Evolutionary conservation across 2,113 vertebrate species (phyloP), one percentile per base, ranked within the genome.

Genomic region (Paradisaea rubra): DNA sequence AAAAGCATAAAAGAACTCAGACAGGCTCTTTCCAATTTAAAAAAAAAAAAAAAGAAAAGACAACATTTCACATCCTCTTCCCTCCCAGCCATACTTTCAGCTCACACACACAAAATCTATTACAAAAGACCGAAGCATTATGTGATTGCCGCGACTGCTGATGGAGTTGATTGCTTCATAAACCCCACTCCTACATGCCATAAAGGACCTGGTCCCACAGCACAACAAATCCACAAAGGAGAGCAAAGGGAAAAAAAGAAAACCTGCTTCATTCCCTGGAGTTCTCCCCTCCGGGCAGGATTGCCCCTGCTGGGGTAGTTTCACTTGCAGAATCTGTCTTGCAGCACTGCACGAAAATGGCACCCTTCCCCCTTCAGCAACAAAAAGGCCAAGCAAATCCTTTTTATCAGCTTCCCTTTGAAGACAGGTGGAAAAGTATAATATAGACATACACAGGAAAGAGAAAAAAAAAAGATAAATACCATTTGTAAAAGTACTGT

Each of bases 341-440:
- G 28, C 20, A 80, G 49, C 47, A 61, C 37, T 3, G 2, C 61
- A 69, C 71, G 61, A 78, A 87, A 94, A 87, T 37, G 20, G 13
- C n/a, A 89, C 57, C 81, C 85, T 91, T 91, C 86, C 90, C 86
- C 56, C 64, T 60, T 39, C 25, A 56, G 54, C 73, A 76, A 94
- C 63, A 93, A 93, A 94, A 96, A 96, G 78, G 39, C 54, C 86
- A 83, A 91, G 85, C 35, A 96, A 97, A 95, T 83, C 80, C 85
- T 96, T 92, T 89, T 92, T 90, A 81, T 88, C 89, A 94, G 65
- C 57, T 83, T 83, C 41, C 15, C 68, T 95, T 94, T 87, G 65
- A 94, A 86, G 83, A 87, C 89, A 96, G 95, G 89, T 96, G 88
- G 81, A 81, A 77, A 78, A 91, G 49, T 45, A 91, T 28, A 91